phyloP scores from a whole-genome alignment of 2,888 invertebrate species.

The Drosophila imparisetae region DNA sequence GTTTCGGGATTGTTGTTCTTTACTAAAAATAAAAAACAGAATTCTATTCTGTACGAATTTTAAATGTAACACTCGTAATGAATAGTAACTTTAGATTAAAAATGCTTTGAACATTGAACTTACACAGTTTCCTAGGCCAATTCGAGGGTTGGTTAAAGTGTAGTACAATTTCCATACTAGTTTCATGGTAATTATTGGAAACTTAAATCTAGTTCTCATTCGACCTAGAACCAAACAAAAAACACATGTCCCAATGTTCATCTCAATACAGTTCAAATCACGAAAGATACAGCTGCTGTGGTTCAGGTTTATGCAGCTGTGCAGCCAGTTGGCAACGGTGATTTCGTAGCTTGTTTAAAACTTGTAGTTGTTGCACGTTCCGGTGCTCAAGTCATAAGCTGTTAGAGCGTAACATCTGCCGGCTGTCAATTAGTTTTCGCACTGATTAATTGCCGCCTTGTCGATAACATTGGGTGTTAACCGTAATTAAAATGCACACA shows the following conservation, averaged over 20 bases:
- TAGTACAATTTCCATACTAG: background rate
- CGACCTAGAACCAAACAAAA: background rate
- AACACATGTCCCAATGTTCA: background rate
- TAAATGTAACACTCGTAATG: background rate
- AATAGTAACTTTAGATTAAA: background rate
- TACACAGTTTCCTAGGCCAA: background rate
- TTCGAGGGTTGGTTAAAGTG: background rate
- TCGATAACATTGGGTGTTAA: slow-evolving; percentile 48
- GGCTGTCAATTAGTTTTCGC: slow-evolving; percentile 57
- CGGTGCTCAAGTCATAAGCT: slow-evolving; percentile 38
- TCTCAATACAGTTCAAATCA: background rate
- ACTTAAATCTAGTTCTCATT: background rate
- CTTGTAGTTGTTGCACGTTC: slow-evolving; percentile 24
- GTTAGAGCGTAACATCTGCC: slow-evolving; percentile 60
- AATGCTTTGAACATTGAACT: background rate
- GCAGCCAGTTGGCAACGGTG: slow-evolving; percentile 36
- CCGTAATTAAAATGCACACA: slow-evolving; percentile 37
- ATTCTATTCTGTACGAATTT: background rate
- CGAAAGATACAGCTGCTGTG: slow-evolving; percentile 9
- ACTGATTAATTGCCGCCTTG: slow-evolving; percentile 55
- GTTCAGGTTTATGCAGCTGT: slow-evolving; percentile 46
- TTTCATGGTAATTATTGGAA: background rate
- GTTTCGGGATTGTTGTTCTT: background rate
- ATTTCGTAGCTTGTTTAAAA: slow-evolving; percentile 9
- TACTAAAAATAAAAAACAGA: background rate